A percentile compares a stretch with the other conserved stretches of the same genome.
These are phyloP conservation scores for Astatotilapia flaviijosephi DNA, from an alignment of 2,113 vertebrate species.

Conservation along the genomic window DNA sequence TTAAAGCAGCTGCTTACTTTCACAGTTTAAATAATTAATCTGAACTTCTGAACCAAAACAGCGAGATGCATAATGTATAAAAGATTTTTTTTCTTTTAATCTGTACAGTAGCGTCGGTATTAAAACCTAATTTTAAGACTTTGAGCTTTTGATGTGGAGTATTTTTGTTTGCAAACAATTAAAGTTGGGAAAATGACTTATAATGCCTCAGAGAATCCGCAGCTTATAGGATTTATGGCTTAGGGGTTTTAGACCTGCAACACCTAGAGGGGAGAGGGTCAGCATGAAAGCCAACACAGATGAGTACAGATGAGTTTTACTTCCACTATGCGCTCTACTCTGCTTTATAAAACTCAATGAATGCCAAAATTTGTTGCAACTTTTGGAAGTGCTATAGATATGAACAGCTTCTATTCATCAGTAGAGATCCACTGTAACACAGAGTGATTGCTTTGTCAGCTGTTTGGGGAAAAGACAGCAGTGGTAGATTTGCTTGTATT, in stretches of 20 bases:
- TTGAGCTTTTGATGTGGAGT: background rate
- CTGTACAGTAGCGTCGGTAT: background rate
- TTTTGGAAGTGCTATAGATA: background rate
- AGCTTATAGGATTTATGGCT: conserved; percentile 76
- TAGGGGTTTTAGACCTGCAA: conserved; percentile 68
- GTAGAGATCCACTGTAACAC: background rate
- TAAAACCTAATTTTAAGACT: background rate
- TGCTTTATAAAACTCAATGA: background rate
- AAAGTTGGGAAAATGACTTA: conserved; percentile 53
- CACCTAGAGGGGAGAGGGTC: conserved; percentile 67
- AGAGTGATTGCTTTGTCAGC: conserved; percentile 20
- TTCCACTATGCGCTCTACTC: background rate
- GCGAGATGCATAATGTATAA: background rate
- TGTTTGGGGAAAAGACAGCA: background rate
- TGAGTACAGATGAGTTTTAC: conserved; percentile 8
- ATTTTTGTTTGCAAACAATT: conserved; percentile 2
- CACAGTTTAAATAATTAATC: background rate
- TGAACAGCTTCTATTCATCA: background rate
- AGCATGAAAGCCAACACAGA: conserved; percentile 46
- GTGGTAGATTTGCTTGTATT: background rate
- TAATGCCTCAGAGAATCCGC: conserved; percentile 69
- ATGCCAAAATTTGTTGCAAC: background rate
- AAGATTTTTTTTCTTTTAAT: background rate
- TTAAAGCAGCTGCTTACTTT: background rate
- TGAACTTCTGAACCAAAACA: background rate